Evolutionary conservation across 2,888 invertebrate species (phyloP).

Genomic region (Tenthredo distinguenda): DNA sequence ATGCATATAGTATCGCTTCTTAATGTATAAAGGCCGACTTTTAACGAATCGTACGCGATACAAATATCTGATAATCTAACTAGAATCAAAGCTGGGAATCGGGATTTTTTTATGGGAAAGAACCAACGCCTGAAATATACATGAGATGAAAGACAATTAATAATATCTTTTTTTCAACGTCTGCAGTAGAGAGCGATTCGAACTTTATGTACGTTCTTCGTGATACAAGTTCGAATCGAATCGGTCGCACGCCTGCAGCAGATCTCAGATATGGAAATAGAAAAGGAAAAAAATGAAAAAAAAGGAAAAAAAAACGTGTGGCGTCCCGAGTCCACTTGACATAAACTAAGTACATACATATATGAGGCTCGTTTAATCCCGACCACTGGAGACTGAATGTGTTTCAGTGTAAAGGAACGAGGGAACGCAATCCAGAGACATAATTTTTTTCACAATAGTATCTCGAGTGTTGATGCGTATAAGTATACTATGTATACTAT

Average conservation of each 20-base stretch:
- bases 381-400: not conserved
- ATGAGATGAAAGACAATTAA: not conserved
- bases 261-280: slow-evolving; percentile 48
- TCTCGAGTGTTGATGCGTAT: slow-evolving; percentile 50
- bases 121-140: too few relatives aligned
- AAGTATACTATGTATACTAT: slow-evolving; percentile 60
- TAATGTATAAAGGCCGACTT: too few relatives aligned
- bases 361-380: not conserved
- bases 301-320: not conserved
- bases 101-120: too few relatives aligned
- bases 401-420: not conserved
- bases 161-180: not conserved
- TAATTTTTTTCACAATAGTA: slow-evolving; percentile 63
- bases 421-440: not conserved
- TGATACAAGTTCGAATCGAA: not conserved
- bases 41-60: too few relatives aligned
- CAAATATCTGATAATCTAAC: too few relatives aligned
- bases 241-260: not conserved
- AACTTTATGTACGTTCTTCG: not conserved
- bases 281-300: slow-evolving; percentile 23
- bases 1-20: not conserved
- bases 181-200: not conserved
- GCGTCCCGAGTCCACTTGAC: slow-evolving; percentile 16
- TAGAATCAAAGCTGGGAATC: too few relatives aligned
- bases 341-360: not conserved